phyloP scores from a whole-genome alignment of 2,113 vertebrate species.

The Cygnus buccinator region DNA sequence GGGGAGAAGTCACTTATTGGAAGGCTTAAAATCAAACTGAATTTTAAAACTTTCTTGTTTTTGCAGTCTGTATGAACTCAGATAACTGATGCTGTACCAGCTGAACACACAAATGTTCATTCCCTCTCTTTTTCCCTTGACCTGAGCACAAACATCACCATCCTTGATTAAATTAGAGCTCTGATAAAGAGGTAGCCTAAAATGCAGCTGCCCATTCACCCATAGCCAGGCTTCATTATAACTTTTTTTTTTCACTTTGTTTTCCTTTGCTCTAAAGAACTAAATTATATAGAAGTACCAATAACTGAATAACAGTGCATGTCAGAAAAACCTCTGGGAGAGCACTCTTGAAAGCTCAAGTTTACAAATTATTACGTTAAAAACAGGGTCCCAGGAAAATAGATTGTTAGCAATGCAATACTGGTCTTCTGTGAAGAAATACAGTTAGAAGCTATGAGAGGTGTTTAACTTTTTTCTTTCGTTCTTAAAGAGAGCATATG shows the following conservation, averaged over 20 bases:
- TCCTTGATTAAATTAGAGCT: background rate
- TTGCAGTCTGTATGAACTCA: background rate
- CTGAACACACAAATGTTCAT: background rate
- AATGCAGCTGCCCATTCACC: background rate
- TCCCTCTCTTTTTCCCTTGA: background rate
- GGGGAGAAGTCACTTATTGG: background rate
- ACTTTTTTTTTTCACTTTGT: background rate
- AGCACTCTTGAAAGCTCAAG: background rate
- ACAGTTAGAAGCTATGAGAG: background rate
- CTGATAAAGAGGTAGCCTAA: background rate
- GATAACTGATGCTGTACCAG: background rate
- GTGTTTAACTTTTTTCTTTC: background rate
- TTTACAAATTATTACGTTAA: background rate
- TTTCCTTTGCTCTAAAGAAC: background rate
- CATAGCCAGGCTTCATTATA: background rate
- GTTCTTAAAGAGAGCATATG: background rate
- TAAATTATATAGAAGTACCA: background rate
- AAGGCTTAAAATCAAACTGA: background rate
- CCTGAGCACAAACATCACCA: background rate
- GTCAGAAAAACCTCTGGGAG: background rate
- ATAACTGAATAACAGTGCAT: background rate
- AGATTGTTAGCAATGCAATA: background rate
- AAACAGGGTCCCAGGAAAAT: background rate
- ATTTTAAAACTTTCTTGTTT: background rate
- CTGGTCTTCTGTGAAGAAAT: background rate